Base-by-base conservation (phyloP, 2,888 invertebrate species). In the Elegia similella region DNA sequence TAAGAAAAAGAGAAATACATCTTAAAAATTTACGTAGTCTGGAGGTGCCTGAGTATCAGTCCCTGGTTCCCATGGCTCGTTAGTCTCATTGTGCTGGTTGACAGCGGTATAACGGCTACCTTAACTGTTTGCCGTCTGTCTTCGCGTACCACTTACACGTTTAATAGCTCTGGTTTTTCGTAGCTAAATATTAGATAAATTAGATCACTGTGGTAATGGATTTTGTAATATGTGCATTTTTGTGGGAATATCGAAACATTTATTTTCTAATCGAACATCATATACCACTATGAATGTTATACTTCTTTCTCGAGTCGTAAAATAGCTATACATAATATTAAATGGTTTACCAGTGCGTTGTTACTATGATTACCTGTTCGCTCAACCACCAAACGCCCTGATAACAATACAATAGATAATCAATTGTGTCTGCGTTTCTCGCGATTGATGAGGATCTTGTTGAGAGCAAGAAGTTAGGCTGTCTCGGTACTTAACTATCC, bases 81-180 rank as follows among this genome's bases (percentile, higher is more conserved):
- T 65, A 65, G 62, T 60, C 60, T 54, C 60, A 65, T 69, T 64
- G 66, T 66, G 62, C 59, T 55, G 42, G 61, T 56, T 67, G 67
- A 65, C 62, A 62, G 67, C 65, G 62, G 58, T 69, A 32, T 82
- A 84, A 84, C 84, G 83, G 84, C 77, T 73, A 59, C 48, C 70
- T 72, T 76, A 75, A 80, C 80, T 73, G 80, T 76, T 69, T 62
- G 76, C 73, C 68, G 67, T 62, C 66, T 66, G 60, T 69, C 72
- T 73, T 75, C 72, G 69, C 76, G 84, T 80, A 73, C 82, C 66
- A 82, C 69, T 83, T 82, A 72, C 69, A 60, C 64, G 63, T 64
- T 61, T 82, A 82, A 83, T 80, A 64, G 72, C 62, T n/a, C n/a
- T 64, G 64, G 69, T 65, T 66, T 64, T 69, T 61, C 38, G 60